Base-by-base conservation (phyloP, 2,888 invertebrate genomes). In the Drosophila limbata region DNA sequence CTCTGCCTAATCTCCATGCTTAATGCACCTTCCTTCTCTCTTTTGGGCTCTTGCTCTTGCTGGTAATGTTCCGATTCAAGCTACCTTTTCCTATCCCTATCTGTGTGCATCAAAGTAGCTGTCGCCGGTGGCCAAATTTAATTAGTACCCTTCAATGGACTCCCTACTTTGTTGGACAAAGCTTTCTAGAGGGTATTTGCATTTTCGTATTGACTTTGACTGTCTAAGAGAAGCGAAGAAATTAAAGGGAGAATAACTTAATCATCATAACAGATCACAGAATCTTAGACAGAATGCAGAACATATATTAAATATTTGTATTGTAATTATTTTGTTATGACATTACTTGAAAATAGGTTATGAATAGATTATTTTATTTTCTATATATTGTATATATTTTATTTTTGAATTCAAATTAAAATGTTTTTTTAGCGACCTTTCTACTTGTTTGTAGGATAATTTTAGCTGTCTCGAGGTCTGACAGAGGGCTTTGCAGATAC, bases 111-210 rank as follows among this genome's bases (percentile, higher is more conserved):
- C 62, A 70, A 63, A 60, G 68, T 64, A 69, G 73, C 76, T 65
- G 81, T 73, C 79, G 84, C 81, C 81, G 84, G 79, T 82, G 74
- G 79, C 77, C 63, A 83, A 79, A 84, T 84, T 83, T 80, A 83
- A 83, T 83, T 84, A 82, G 83, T 81, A 80, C 76, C 72, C 77
- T 79, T 65, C 63, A 76, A 59, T 71, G 45, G 59, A 39, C 56
- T 63, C 44, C 60, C 63, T 44, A 63, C 47, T 47, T 55, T 53
- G 61, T 37, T 68, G 11, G 25, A 4, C 44, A 10, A 8, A 19
- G 15, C 52, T n/a, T 13, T 15, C 11, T 37, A 33, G 21, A 1
- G 57, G 73, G 60, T 19, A 28, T 15, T 44, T 61, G 4, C 19
- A 4, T 31, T 55, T 42, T 28, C 1, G 11, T 13, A 56, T 47